phyloP scores from a whole-genome alignment of 2,888 invertebrate genomes.

The Pristionchus exspectatus region DNA sequence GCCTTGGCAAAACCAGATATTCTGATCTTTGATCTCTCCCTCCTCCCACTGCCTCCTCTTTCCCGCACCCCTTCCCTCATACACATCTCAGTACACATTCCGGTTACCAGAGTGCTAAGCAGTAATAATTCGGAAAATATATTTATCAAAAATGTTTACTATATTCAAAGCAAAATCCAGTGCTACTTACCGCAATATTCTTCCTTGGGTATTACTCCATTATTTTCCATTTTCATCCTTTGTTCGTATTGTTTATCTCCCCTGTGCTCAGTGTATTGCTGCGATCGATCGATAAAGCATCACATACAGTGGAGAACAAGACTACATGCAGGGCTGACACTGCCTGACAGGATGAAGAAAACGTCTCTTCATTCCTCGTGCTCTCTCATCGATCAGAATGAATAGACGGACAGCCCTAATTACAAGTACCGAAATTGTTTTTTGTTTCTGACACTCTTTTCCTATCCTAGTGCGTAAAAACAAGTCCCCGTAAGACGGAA shows the following conservation, averaged over 20 bases:
- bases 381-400: no score
- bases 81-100: slow-evolving; percentile 21
- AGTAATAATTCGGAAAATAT: background rate
- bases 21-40: background rate
- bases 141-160: background rate
- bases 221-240: background rate
- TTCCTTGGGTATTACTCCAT: background rate
- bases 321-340: no score
- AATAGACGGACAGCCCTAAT: no score
- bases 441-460: no score
- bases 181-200: slow-evolving; percentile 25
- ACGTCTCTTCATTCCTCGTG: no score
- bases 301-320: no score
- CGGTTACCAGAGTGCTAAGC: slow-evolving; percentile 41
- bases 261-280: background rate
- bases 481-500: no score
- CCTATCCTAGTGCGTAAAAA: no score
- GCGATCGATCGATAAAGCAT: slow-evolving; percentile 32
- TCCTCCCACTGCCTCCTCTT: background rate
- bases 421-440: no score
- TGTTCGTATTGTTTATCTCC: background rate
- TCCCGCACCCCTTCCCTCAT: background rate
- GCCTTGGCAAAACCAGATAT: background rate
- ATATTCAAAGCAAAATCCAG: background rate
- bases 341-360: no score